A percentile compares a stretch with the other conserved stretches of the same genome.
Conservation (phyloP, 37 sponge, comb jelly and placozoan species). For the Cliona cf. orientalis region DNA sequence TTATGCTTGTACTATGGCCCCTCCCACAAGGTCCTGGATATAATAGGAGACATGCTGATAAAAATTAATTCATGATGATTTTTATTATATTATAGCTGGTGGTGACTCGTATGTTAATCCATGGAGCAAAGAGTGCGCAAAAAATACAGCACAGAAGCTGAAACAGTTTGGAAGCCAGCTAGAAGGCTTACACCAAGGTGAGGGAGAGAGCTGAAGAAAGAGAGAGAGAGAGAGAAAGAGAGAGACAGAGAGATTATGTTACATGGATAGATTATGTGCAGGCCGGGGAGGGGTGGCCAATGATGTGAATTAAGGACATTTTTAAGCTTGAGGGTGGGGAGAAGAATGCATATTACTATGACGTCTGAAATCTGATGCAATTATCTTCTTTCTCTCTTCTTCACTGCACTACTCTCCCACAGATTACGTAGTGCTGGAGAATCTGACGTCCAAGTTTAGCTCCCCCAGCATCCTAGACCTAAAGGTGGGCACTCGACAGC, state of each 20-base stretch:
- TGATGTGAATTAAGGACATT: no score
- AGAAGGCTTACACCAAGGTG: neutral
- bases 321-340: no score
- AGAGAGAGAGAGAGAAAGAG: constrained; percentile 27
- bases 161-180: neutral
- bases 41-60: no score
- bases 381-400: neutral
- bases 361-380: neutral
- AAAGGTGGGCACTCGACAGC: constrained; percentile 76
- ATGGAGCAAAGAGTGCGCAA: constrained; percentile 1
- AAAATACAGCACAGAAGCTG: constrained; percentile 3
- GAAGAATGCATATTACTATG: no score
- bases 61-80: no score
- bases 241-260: neutral
- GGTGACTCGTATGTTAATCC: constrained; percentile 20
- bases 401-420: neutral
- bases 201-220: constrained; percentile 20
- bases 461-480: constrained; percentile 78
- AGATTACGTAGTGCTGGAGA: constrained; percentile 86
- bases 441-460: constrained; percentile 47
- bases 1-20: no score
- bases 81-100: neutral
- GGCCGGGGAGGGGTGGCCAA: no score
- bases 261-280: no score
- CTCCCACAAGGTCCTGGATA: no score